Evolutionary conservation across 2,888 invertebrate species (phyloP).

Genomic region (Drosophila neonasuta): DNA sequence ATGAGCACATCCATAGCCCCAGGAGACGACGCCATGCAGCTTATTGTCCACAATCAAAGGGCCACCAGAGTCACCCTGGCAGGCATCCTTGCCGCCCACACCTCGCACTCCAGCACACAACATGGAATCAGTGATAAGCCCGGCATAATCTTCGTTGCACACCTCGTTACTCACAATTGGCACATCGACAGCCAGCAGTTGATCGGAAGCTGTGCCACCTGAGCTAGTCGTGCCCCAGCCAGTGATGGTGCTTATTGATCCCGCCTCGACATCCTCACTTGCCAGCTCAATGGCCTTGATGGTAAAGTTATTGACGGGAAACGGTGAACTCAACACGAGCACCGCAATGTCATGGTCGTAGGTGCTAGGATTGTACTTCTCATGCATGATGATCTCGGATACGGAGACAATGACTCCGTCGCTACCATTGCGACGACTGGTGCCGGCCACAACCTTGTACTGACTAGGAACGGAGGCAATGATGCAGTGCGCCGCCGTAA

Average conservation of each 20-base stretch:
- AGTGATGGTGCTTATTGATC: conserved; percentile 57
- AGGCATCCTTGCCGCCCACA: conserved; percentile 76
- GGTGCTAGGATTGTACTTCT: conserved; percentile 80
- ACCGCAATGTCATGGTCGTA: conserved; percentile 85
- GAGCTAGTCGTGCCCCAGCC: conserved; percentile 74
- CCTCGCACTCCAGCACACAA: conserved; percentile 74
- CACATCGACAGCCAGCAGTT: conserved; percentile 67
- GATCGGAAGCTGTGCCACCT: conserved; percentile 58
- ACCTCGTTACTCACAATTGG: conserved; percentile 65
- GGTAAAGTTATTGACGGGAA: conserved; percentile 72
- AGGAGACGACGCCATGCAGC: conserved; percentile 77
- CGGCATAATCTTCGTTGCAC: conserved; percentile 63
- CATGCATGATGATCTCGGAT: conserved; percentile 83
- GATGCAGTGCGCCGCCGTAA: conserved; percentile 80
- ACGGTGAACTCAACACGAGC: conserved; percentile 57
- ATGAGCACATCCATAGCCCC: conserved; percentile 75
- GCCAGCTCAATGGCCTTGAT: conserved; percentile 70
- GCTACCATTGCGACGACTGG: conserved; percentile 82
- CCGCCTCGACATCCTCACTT: conserved; percentile 44
- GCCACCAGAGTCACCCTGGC: conserved; percentile 79
- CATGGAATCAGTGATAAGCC: conserved; percentile 69
- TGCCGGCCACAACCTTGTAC: conserved; percentile 83
- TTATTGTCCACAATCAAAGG: conserved; percentile 64
- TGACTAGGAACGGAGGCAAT: conserved; percentile 47
- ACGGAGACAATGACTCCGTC: conserved; percentile 83